Percentiles rank a stretch among this genome's conserved stretches.
Conservation (phyloP, 2,888 invertebrate genomes). For the Xylocampa areola region DNA sequence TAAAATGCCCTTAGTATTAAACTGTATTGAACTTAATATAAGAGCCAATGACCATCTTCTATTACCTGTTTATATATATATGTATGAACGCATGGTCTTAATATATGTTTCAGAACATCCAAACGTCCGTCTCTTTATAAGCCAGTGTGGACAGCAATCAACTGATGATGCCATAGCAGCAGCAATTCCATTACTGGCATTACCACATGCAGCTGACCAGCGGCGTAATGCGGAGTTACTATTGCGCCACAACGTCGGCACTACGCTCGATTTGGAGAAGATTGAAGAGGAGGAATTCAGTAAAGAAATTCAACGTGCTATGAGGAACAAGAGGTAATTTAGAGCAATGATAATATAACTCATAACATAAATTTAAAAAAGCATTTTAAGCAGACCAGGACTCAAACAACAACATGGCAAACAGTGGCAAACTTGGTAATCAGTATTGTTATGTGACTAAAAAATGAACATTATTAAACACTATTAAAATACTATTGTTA, state of each 20-base stretch:
- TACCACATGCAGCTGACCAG: conserved; percentile 26
- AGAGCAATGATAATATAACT: background rate
- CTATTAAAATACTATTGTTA: no score
- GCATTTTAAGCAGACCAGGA: no score
- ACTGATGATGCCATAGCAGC: conserved; percentile 40
- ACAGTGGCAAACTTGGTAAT: no score
- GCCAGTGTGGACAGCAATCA: conserved; percentile 35
- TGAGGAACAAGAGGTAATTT: conserved; percentile 28
- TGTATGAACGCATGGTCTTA: background rate
- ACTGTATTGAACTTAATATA: no score
- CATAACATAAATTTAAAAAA: no score
- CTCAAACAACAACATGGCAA: no score
- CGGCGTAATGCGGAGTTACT: conserved; percentile 37
- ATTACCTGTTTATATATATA: no score
- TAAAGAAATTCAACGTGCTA: conserved; percentile 20
- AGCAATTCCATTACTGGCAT: conserved; percentile 30
- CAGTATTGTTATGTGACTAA: no score
- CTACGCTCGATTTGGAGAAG: conserved; percentile 4
- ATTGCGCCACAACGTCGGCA: conserved; percentile 10
- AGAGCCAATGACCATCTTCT: no score
- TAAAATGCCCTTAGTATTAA: no score
- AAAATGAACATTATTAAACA: no score
- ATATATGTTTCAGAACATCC: conserved; percentile 29
- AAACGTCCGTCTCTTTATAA: conserved; percentile 34
- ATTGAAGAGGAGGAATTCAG: conserved; percentile 24